Evolutionary conservation across 2,113 vertebrate species (phyloP).

Genomic region (Strigops habroptila): DNA sequence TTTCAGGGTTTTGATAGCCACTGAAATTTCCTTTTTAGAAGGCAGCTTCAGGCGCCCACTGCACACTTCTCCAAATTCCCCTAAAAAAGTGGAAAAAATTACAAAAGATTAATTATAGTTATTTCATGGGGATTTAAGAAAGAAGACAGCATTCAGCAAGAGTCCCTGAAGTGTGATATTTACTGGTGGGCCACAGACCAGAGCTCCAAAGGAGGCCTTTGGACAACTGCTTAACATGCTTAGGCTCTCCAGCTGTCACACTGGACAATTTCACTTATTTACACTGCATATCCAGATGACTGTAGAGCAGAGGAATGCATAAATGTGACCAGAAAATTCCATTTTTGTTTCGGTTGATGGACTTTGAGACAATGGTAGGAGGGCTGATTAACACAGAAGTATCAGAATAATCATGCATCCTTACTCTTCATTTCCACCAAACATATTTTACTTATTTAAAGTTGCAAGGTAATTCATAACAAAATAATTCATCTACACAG

Average conservation of each 20-base stretch:
- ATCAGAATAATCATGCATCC: background rate
- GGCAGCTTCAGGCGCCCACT: slow-evolving; percentile 92
- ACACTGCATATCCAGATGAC: background rate
- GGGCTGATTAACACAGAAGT: background rate
- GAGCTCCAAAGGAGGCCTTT: background rate
- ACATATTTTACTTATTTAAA: background rate
- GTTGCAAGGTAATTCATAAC: background rate
- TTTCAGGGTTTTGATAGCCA: slow-evolving; percentile 97
- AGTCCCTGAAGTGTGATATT: background rate
- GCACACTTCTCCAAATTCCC: slow-evolving; percentile 97
- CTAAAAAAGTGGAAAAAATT: slow-evolving; percentile 63
- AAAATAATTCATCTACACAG: background rate
- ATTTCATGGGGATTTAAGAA: background rate
- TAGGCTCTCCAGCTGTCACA: background rate
- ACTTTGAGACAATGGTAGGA: background rate
- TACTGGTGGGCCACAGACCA: background rate
- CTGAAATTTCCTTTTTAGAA: slow-evolving; percentile 96
- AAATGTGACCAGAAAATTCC: background rate
- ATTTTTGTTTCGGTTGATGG: background rate
- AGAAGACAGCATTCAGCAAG: background rate
- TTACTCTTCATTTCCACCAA: background rate
- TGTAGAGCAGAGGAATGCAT: background rate
- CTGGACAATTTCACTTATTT: background rate
- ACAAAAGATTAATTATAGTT: background rate
- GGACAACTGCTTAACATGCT: background rate